Evolutionary conservation across 1,140 invertebrate species (phyloP), one percentile per base, ranked within the genome.

Genomic region (Nasonia vitripennis): DNA sequence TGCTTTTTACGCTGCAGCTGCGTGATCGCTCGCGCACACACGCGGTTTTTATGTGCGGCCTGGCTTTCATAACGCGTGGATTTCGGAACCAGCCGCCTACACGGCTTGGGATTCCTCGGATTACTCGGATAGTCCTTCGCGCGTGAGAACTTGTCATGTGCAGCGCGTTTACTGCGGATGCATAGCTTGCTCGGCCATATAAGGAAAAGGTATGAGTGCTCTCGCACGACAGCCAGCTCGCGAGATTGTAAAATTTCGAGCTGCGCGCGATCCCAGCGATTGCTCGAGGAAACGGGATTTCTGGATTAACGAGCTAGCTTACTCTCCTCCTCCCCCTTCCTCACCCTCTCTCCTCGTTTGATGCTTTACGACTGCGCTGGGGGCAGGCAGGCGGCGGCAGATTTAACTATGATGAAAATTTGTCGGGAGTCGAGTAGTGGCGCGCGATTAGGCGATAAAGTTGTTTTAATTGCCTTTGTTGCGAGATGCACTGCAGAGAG

Each of bases 231-330:
- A 7, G 17, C 14, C 9, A 31, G 70, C 11, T 27, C 68, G 68
- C 27, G 27, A 70, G 27, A 70, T 27, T 71, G 70, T 34, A 71
- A 71, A 17, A 45, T 45, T 45, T 45, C 41, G 41, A 45, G 41
- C 41, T 45, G 7, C 41, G 27, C 4, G 70, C 6, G 20, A 7
- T 5, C 17, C 17, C 55, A 62, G 20, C 55, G 20, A 62, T 62
- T n/a, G 55, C 55, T 62, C 20, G 55, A 62, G 55, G 55, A 62
- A 62, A n/a, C 70, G 70, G 70, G 70, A 71, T 71, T 71, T n/a
- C 11, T 27, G 70, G 70, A 71, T 71, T 71, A 71, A 71, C 70
- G 31, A 71, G 70, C 37, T 4, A 10, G 68, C 41, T 45, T 9
- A 37, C 68, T 71, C 27, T 70, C 67, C 23, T 27, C 2, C 27